Base-by-base conservation (phyloP, 1,140 invertebrate species). In the Mizuhopecten yessoensis region DNA sequence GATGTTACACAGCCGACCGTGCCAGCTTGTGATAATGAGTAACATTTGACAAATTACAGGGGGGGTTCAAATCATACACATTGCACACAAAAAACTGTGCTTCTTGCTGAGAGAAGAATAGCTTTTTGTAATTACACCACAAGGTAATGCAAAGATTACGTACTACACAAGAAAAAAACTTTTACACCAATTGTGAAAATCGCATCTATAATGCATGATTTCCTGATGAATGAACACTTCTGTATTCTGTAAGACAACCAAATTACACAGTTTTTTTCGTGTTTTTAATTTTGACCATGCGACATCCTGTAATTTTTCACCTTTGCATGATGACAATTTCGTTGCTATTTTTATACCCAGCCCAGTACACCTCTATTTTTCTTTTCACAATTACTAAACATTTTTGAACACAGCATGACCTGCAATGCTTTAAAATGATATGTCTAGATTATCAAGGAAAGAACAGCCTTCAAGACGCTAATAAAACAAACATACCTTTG, bases 1-100 rank as follows among this genome's bases (percentile, higher is more conserved):
- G 23, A 13, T 29, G 57, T 29, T 75, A 75, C 57, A 75, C n/a
- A 29, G 57, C n/a, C 57, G 9, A 75, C 57, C 57, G 29, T 29
- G n/a, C n/a, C 57, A n/a, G 57, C 57, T 75, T 45, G 42, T 17
- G 57, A 75, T 75, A 75, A 75, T 75, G 57, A 75, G 57, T 75
- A 75, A 75, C 57, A 29, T 75, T 75, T 75, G 57, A 75, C 57
- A 75, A 75, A 75, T 75, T 75, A 75, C 20, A 0, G 57, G n/a
- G n/a, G n/a, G n/a, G 42, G 57, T 75, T 75, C 57, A 75, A 75
- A 75, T 75, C n/a, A 29, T 75, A 75, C 29, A n/a, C 57, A 75
- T 29, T 75, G 57, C 29, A 75, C 57, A 75, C n/a, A 75, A 75
- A 75, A 75, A n/a, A n/a, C 29, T 23, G 57, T 29, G n/a, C 57